A percentile compares a stretch with the other conserved stretches of the same genome.
These are phyloP conservation scores for Hirtodrosophila histrioides DNA, from an alignment of 2,888 invertebrate species.

Conservation along the genomic window DNA sequence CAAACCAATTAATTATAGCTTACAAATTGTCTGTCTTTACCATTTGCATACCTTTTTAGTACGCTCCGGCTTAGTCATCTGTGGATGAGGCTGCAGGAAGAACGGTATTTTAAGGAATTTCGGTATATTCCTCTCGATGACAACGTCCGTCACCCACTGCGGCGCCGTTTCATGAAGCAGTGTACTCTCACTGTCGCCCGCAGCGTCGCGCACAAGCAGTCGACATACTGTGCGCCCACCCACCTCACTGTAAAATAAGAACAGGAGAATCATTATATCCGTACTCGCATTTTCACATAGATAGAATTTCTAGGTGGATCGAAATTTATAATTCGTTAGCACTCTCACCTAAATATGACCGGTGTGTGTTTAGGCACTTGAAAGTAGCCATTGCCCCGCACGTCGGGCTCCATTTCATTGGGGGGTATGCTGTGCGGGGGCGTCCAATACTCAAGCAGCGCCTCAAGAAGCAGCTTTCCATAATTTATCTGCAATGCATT, in stretches of 20 bases:
- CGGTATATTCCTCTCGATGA: slow-evolving; percentile 96
- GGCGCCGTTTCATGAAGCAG: slow-evolving; percentile 97
- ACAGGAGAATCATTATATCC: too few relatives aligned
- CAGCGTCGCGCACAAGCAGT: slow-evolving; percentile 94
- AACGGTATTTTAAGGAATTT: slow-evolving; percentile 99
- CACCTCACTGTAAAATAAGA: slow-evolving; percentile 90
- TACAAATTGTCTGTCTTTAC: neutral
- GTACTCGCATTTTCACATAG: too few relatives aligned
- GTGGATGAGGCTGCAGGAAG: slow-evolving; percentile 96
- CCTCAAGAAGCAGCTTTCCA: slow-evolving; percentile 96
- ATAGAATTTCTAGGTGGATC: too few relatives aligned
- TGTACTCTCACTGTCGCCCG: slow-evolving; percentile 95
- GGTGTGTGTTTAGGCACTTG: slow-evolving; percentile 98
- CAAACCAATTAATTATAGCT: slow-evolving; percentile 17
- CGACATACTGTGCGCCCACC: slow-evolving; percentile 97
- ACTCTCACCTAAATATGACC: slow-evolving; percentile 92
- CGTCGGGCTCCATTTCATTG: slow-evolving; percentile 89
- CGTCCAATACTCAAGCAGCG: slow-evolving; percentile 97
- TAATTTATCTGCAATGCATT: slow-evolving; percentile 91
- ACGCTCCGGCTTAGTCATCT: slow-evolving; percentile 88
- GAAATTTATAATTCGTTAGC: too few relatives aligned
- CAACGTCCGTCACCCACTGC: slow-evolving; percentile 97
- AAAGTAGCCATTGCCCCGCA: slow-evolving; percentile 91
- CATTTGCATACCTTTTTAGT: slow-evolving; percentile 89
- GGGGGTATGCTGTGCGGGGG: slow-evolving; percentile 88